Base-by-base conservation (phyloP, 92 coral and sea anemone species). In the Porites rus region DNA sequence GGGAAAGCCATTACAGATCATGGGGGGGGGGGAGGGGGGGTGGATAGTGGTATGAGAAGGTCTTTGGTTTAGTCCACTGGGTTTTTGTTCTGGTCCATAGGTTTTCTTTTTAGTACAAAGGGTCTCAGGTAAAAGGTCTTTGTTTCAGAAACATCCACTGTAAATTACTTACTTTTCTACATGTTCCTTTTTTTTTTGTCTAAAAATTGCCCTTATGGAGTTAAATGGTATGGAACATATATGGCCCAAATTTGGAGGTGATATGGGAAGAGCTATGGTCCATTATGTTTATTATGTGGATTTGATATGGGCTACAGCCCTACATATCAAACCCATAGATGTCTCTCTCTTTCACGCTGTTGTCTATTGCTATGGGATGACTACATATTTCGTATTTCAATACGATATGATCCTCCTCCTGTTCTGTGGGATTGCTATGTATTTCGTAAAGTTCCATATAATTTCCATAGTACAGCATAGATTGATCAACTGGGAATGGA, bases 311-410 rank as follows among this genome's bases (percentile, higher is more conserved):
- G 79, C 16, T 75, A 58, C 24, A 54, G 50, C 52, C 22, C 58
- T 75, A 65, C 79, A 75, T 75, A 75, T 75, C 66, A 75, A 75
- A 54, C 79, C 79, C 71, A 66, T 66, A 66, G 2, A 13, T 66
- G 7, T 19, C 11, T 5, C 71, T 17, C 28, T n/a, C 25, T 66
- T 66, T 71, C 16, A 24, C 18, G 0, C 52, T 71, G 10, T 71
- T 24, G 75, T 25, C 52, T 71, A 28, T 12, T 2, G 43, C 75
- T 71, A 71, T 71, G 75, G 75, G 75, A 71, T 71, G 28, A 54
- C 75, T 46, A 71, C n/a, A 54, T 71, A 28, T 28, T 71, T 71
- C 53, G 75, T 19, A 22, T 22, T 22, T 25, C 75, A 54, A 71
- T 71, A 71, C n/a, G 0, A 28, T 50, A 72, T 10, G 76, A 72